Percentiles rank a stretch among this genome's conserved stretches.
These are phyloP conservation scores for Craniophora ligustri DNA, from an alignment of 2,888 invertebrate species.

Conservation along the genomic window DNA sequence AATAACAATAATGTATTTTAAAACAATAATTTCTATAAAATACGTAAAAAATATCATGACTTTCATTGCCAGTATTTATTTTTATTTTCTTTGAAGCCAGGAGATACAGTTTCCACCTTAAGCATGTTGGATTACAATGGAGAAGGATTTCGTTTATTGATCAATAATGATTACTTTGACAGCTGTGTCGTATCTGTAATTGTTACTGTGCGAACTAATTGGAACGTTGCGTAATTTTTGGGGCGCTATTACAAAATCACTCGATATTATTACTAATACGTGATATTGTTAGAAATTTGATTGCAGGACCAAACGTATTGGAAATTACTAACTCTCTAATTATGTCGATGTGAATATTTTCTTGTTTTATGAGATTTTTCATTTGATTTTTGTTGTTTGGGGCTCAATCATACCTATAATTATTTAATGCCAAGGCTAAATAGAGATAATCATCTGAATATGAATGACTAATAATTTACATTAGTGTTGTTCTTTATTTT, in stretches of 20 bases:
- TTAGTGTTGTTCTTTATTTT: too few species aligned
- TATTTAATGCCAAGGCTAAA: too few species aligned
- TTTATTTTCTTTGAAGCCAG: neutral
- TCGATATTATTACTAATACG: slow-evolving; percentile 23
- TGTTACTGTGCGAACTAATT: slow-evolving; percentile 39
- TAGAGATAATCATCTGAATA: too few species aligned
- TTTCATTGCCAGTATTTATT: too few species aligned
- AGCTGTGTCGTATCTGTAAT: slow-evolving; percentile 43
- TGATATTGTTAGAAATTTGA: slow-evolving; percentile 8
- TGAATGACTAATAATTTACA: too few species aligned
- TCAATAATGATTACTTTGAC: slow-evolving; percentile 28
- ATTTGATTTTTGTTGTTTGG: too few species aligned
- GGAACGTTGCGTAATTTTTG: slow-evolving; percentile 32
- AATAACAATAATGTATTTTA: too few species aligned
- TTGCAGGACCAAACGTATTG: neutral
- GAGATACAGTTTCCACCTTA: neutral
- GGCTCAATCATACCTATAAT: too few species aligned
- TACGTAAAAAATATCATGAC: too few species aligned
- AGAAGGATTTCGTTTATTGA: slow-evolving; percentile 15
- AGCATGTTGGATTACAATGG: slow-evolving; percentile 31
- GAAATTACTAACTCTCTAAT: neutral
- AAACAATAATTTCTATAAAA: too few species aligned
- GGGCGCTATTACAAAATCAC: slow-evolving; percentile 6
- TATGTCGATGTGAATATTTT: neutral
- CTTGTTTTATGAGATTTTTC: too few species aligned